Base-by-base conservation (phyloP, 2,113 vertebrate genomes). In the Sylvilagus bachmani region DNA sequence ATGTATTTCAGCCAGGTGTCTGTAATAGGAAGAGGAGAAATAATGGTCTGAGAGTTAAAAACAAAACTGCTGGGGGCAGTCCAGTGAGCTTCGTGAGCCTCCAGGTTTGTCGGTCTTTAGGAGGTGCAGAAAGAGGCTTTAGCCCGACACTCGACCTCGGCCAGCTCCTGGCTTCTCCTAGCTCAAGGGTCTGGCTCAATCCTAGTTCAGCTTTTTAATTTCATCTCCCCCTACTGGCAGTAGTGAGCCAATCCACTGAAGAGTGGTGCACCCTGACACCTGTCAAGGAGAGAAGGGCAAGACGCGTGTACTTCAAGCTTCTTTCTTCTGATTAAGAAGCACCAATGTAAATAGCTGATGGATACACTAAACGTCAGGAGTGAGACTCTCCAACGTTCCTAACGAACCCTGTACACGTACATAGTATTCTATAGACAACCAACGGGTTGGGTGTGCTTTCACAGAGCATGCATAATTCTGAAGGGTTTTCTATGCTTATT, bases 401-500 rank as follows among this genome's bases (percentile, higher is more conserved):
- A 55, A 31, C 19, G 1, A 22, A 64, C 44, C 55, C 1, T 53
- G 36, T 21, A 75, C 53, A 27, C 67, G 92, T 29, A 78, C 1
- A 27, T 75, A 77, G 73, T 86, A 91, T 31, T 67, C 36, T 49
- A 62, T 0, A 75, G 66, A 89, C 86, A 82, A 6, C 27, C 44
- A 36, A 73, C 49, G 67, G 64, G 22, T 27, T 6, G 33, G 61
- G 6, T 44, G n/a, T 10, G 11, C 62, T 93, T 95, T 93, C 11
- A n/a, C 66, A 84, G 91, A n/a, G 11, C 27, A 36, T 38, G 71
- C 77, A 36, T 69, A 87, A 55, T 95, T 90, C 49, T 66, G 33
- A 89, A 81, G 25, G 27, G 27, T 86, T 90, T 96, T 66, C 88
- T 93, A 75, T 83, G 82, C 81, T 85, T 73, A 93, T 75, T 93